Evolutionary conservation across 1,140 invertebrate genomes (phyloP).

Genomic region (Orius insidiosus): DNA sequence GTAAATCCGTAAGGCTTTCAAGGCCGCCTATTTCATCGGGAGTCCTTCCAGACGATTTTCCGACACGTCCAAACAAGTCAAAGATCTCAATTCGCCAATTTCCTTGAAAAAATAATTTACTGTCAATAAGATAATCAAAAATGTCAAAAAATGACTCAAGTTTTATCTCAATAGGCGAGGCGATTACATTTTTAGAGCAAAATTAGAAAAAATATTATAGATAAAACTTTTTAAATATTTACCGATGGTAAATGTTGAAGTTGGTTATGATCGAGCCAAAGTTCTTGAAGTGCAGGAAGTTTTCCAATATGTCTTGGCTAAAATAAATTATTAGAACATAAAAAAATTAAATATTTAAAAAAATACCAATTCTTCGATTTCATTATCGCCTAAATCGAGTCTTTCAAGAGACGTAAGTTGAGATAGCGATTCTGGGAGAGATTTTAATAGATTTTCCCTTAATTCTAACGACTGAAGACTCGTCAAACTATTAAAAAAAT

Average conservation of each 20-base stretch:
- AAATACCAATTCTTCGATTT: constrained; percentile 89
- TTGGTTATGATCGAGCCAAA: constrained; percentile 97
- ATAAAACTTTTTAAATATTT: constrained; percentile 14
- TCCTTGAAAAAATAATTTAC: constrained; percentile 46
- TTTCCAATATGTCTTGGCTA: constrained; percentile 87
- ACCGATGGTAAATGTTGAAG: constrained; percentile 71
- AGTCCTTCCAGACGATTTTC: constrained; percentile 86
- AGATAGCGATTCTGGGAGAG: constrained; percentile 76
- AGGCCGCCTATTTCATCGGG: constrained; percentile 93
- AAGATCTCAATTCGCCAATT: constrained; percentile 72
- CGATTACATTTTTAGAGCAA: background rate
- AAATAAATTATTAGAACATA: constrained; percentile 23
- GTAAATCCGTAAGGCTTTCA: constrained; percentile 77
- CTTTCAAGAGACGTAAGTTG: constrained; percentile 76
- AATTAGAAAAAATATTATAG: too few relatives aligned
- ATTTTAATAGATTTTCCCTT: constrained; percentile 90
- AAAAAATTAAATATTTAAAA: constrained; percentile 18
- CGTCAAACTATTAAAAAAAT: constrained; percentile 46
- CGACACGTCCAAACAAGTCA: constrained; percentile 87
- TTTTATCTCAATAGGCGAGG: too few relatives aligned
- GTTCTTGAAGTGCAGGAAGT: constrained; percentile 79
- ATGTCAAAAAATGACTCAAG: background rate
- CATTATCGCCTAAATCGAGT: constrained; percentile 95
- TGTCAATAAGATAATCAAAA: too few relatives aligned
- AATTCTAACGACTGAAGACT: constrained; percentile 86